These are phyloP conservation scores for Rhyzopertha dominica DNA, from an alignment of 1,140 invertebrate genomes.

Conservation along the genomic window DNA sequence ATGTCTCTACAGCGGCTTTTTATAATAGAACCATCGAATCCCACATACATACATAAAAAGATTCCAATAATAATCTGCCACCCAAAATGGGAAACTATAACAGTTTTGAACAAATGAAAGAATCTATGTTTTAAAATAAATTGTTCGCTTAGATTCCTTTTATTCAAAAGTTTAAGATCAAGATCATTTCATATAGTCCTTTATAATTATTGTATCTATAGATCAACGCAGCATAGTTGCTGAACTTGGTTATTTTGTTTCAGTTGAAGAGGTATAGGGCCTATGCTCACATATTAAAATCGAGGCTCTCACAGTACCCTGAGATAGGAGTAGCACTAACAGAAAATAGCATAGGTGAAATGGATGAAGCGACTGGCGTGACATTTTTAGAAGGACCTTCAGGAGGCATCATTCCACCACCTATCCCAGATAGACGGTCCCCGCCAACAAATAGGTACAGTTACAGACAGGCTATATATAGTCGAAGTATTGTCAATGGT, in stretches of 20 bases:
- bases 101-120: too few species aligned
- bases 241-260: conserved; percentile 30
- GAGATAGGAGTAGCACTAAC: conserved; percentile 55
- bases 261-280: conserved; percentile 85
- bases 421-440: conserved; percentile 49
- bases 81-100: too few species aligned
- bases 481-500: conserved; percentile 55
- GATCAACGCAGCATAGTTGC: not conserved
- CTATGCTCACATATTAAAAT: conserved; percentile 75
- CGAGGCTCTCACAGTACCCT: conserved; percentile 59
- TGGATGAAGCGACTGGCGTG: conserved; percentile 58
- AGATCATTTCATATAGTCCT: too few species aligned
- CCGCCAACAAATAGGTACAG: conserved; percentile 72
- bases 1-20: too few species aligned
- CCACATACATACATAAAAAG: too few species aligned
- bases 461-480: conserved; percentile 70
- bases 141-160: too few species aligned
- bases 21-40: too few species aligned
- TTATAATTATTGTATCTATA: too few species aligned
- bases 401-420: conserved; percentile 45
- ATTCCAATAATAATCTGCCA: too few species aligned
- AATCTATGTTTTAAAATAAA: too few species aligned
- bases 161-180: too few species aligned
- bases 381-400: conserved; percentile 39
- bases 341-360: conserved; percentile 72